phyloP scores from a whole-genome alignment of 2,888 invertebrate genomes.

The Sericinus montela region DNA sequence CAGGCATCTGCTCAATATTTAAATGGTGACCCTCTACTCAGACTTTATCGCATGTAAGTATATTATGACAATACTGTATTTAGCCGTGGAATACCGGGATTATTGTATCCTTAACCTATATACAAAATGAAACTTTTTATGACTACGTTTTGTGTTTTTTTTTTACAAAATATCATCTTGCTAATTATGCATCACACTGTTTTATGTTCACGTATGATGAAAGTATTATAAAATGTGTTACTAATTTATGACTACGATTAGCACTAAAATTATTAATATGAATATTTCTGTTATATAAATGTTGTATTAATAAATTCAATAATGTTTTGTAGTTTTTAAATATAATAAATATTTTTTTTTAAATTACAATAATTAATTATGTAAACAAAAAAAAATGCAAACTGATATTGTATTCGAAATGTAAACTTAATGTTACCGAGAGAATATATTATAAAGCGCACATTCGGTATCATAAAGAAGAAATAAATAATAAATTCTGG shows the following conservation, averaged over 20 bases:
- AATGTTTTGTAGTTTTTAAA: conserved; percentile 23
- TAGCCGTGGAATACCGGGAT: too few relatives aligned
- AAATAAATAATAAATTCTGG: neutral
- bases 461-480: conserved; percentile 4
- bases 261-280: conserved; percentile 29
- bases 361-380: neutral
- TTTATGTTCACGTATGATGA: conserved; percentile 42
- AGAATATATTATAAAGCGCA: conserved; percentile 21
- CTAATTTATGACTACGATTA: conserved; percentile 65
- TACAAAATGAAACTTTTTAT: too few relatives aligned
- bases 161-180: neutral
- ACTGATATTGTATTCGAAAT: too few relatives aligned
- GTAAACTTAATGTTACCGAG: neutral
- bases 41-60: too few relatives aligned
- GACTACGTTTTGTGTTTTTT: too few relatives aligned
- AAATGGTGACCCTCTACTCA: too few relatives aligned
- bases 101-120: too few relatives aligned
- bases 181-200: neutral
- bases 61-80: too few relatives aligned
- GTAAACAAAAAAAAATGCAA: too few relatives aligned
- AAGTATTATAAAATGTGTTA: conserved; percentile 71
- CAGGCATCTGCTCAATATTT: too few relatives aligned
- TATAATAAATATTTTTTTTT: neutral
- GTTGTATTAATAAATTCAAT: conserved; percentile 33
- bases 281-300: conserved; percentile 38